Evolutionary conservation across 2,888 invertebrate species (phyloP).

Genomic region (Apodemia zela): DNA sequence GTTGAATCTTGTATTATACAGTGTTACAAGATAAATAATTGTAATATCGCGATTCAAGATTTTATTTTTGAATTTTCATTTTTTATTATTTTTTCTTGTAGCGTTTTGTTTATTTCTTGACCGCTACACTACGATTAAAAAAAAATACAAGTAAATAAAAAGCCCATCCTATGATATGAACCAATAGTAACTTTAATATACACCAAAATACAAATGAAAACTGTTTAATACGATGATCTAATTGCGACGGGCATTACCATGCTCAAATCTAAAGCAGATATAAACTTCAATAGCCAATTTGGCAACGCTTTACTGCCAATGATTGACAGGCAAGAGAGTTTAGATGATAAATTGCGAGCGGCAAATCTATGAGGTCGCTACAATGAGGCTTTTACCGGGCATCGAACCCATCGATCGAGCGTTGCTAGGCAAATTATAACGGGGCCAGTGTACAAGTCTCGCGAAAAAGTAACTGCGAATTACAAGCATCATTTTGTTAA

Average conservation of each 20-base stretch:
- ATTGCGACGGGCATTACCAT: constrained; percentile 8
- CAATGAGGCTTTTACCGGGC: constrained; percentile 67
- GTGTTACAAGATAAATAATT: no score
- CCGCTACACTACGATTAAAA: no score
- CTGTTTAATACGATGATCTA: background rate
- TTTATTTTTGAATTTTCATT: no score
- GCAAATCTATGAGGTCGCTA: constrained; percentile 65
- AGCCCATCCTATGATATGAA: background rate
- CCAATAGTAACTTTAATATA: background rate
- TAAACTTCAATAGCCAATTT: constrained; percentile 29
- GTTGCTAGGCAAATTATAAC: constrained; percentile 67
- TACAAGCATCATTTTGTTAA: constrained; percentile 39
- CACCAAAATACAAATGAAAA: background rate
- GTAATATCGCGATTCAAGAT: no score
- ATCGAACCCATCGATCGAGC: constrained; percentile 61
- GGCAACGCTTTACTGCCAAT: constrained; percentile 31
- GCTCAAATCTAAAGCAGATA: constrained; percentile 28
- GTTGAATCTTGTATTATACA: no score
- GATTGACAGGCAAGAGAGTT: constrained; percentile 43
- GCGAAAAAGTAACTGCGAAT: constrained; percentile 32
- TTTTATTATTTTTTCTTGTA: no score
- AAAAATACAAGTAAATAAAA: no score
- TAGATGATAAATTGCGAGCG: constrained; percentile 70
- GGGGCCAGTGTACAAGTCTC: constrained; percentile 48
- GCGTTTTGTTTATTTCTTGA: no score